phyloP scores from a whole-genome alignment of 2,888 invertebrate species.

The Drosophila imparisetae region DNA sequence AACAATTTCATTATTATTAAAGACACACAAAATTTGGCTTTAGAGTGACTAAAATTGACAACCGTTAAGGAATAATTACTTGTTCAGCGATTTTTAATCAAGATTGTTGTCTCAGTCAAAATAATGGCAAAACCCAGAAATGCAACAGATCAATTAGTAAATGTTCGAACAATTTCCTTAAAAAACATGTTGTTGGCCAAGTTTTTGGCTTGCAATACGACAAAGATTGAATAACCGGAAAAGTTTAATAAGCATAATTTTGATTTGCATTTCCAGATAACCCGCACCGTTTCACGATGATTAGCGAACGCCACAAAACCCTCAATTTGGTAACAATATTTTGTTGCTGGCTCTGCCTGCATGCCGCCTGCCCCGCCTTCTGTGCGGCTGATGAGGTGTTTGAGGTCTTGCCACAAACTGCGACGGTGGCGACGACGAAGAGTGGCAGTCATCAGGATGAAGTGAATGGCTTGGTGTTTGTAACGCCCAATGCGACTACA shows the following conservation, averaged over 20 bases:
- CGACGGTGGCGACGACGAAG: constrained; percentile 27
- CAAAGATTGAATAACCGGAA: constrained; percentile 53
- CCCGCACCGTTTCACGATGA: constrained; percentile 66
- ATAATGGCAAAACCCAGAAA: not conserved
- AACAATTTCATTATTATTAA: not conserved
- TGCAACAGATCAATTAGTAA: not conserved
- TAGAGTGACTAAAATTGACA: not conserved
- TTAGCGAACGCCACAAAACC: constrained; percentile 82
- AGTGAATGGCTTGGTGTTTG: constrained; percentile 63
- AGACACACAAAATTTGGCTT: constrained; percentile 10
- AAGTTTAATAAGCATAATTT: constrained; percentile 57
- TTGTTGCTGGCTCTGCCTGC: constrained; percentile 53
- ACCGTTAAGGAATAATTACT: not conserved
- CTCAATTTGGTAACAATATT: constrained; percentile 80
- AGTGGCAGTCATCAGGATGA: constrained; percentile 68
- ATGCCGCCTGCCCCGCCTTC: constrained; percentile 37
- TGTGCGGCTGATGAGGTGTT: constrained; percentile 56
- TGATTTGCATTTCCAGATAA: constrained; percentile 55
- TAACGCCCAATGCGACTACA: constrained; percentile 69
- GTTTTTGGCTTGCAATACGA: constrained; percentile 32
- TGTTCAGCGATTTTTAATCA: not conserved
- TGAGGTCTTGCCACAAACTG: constrained; percentile 67
- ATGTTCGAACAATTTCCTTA: not conserved
- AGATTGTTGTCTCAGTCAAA: not conserved
- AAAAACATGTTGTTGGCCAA: constrained; percentile 37